These are phyloP conservation scores for Oreortyx pictus DNA, from an alignment of 2,797 vertebrate species.

Conservation along the genomic window DNA sequence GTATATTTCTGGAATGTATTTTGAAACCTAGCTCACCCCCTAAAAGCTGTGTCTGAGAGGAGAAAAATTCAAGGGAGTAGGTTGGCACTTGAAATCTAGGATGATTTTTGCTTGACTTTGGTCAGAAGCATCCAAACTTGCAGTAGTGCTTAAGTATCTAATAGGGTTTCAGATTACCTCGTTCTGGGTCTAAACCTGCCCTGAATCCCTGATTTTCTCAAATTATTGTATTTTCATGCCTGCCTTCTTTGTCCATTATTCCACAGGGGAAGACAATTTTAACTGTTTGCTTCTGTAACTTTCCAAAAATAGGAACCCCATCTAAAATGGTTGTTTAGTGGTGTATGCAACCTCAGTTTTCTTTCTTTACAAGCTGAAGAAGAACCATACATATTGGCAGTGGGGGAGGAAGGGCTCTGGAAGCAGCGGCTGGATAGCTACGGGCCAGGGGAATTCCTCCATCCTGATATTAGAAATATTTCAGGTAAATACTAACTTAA, in stretches of 20 bases:
- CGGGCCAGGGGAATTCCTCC: slow-evolving; percentile 71
- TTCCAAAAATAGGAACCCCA: rapidly evolving
- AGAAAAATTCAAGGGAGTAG: background rate
- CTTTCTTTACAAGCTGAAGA: slow-evolving; percentile 66
- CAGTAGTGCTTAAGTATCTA: background rate
- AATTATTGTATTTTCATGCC: background rate
- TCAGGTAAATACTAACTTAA: slow-evolving; percentile 73
- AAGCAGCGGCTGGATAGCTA: slow-evolving; percentile 77
- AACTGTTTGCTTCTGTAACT: background rate
- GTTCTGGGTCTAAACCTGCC: background rate
- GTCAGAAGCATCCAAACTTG: background rate
- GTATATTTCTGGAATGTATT: background rate
- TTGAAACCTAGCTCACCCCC: background rate
- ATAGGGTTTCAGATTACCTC: background rate
- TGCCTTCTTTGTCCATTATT: background rate
- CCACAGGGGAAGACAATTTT: background rate
- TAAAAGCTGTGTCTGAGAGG: background rate
- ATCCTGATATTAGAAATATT: slow-evolving; percentile 65
- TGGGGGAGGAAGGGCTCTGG: slow-evolving; percentile 79
- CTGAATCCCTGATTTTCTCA: background rate
- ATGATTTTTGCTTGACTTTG: background rate
- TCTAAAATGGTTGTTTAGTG: background rate
- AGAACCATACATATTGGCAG: slow-evolving; percentile 74
- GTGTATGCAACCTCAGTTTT: background rate
- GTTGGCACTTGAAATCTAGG: background rate